Evolutionary conservation across 1,140 invertebrate genomes (phyloP).

Genomic region (Mylabris phalerata): DNA sequence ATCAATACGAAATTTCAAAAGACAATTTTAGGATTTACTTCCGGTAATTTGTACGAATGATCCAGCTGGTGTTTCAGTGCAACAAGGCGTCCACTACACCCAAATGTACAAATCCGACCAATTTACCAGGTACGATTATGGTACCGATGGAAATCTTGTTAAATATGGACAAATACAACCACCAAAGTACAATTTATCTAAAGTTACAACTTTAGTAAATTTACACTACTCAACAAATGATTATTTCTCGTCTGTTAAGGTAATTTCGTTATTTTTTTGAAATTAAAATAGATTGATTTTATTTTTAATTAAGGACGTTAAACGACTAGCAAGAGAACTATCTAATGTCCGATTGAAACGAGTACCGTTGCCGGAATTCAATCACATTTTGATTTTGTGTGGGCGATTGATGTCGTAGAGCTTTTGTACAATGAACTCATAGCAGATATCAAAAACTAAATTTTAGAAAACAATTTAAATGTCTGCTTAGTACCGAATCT

Average conservation of each 20-base stretch:
- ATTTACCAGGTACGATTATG: constrained; percentile 50
- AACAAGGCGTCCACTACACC: constrained; percentile 16
- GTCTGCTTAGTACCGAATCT: too few relatives aligned
- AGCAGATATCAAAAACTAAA: constrained; percentile 42
- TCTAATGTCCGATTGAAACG: constrained; percentile 13
- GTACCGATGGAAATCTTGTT: constrained; percentile 29
- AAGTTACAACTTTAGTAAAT: constrained; percentile 12
- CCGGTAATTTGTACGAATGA: not conserved
- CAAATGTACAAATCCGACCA: constrained; percentile 9
- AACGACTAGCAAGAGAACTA: constrained; percentile 35
- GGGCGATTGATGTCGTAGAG: constrained; percentile 38
- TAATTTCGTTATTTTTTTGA: constrained; percentile 9
- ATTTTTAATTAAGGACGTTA: constrained; percentile 19
- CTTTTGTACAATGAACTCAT: constrained; percentile 54
- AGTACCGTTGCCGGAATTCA: constrained; percentile 43
- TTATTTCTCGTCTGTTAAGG: constrained; percentile 27
- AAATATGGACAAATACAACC: constrained; percentile 15
- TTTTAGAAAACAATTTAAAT: too few relatives aligned
- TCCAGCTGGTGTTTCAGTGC: constrained; percentile 13
- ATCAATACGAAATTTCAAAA: not conserved
- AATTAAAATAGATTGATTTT: not conserved
- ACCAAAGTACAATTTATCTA: constrained; percentile 20
- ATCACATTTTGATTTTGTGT: constrained; percentile 56
- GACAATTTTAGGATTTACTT: constrained; percentile 3
- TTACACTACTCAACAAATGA: constrained; percentile 19